Base-by-base conservation (phyloP, 2,113 vertebrate genomes). In the Burhinus bistriatus region DNA sequence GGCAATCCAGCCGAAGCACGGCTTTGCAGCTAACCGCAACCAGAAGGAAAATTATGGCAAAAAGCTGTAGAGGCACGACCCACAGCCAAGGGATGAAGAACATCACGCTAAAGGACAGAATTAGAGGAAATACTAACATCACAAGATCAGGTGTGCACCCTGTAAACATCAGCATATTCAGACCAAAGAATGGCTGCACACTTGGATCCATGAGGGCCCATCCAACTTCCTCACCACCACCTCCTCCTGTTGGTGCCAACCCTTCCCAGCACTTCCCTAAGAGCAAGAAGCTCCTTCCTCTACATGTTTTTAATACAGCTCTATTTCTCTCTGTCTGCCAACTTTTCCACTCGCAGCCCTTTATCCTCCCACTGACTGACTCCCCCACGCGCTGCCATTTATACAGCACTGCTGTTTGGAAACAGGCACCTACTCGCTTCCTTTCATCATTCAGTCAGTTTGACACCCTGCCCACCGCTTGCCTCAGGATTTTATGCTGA, bases 131-230 rank as follows among this genome's bases (percentile, higher is more conserved):
- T 8, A 9, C 0, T 76, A 83, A 59, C 1, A 9, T 45, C 26
- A 57, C 6, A 59, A 72, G 52, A 42, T 25, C 32, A 82, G 17
- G 15, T 23, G 19, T 36, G n/a, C 40, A 84, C 49, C 34, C 66
- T 69, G 20, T 68, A 62, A 66, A n/a, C 4, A 5, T 69, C 58
- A 54, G 10, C 21, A 9, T 54, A 49, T 57, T 90, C 55, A 49
- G 34, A 80, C 25, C 27, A 69, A 52, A 93, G 58, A 73, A 61
- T 27, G 47, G 15, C 49, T 15, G 4, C 45, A 54, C 2, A 0
- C 19, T 54, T 32, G 54, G 29, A 26, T 54, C 34, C 6, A 1
- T 0, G 0, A 52, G 20, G 36, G 27, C 30, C 15, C 38, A 30
- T 34, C 49, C 20, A 57, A 1, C 1, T 0, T 25, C 21, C 27